phyloP scores from a whole-genome alignment of 35 echinoderm and acorn worm genomes.

The Lytechinus variegatus region DNA sequence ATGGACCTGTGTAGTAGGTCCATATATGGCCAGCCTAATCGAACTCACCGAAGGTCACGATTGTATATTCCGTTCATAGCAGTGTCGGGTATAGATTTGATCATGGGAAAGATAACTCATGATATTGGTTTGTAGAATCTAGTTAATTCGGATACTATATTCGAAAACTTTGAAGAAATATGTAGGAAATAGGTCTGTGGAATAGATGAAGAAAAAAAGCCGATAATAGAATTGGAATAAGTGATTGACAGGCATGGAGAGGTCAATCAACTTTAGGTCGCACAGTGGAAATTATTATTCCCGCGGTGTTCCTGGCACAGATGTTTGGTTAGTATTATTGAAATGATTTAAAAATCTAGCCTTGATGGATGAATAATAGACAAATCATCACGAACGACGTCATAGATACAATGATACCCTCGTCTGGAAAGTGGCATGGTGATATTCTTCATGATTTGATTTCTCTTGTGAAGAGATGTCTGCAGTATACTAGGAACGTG shows the following conservation, averaged over 20 bases:
- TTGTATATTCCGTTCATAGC: too few relatives aligned
- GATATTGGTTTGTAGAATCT: too few relatives aligned
- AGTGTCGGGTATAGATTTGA: too few relatives aligned
- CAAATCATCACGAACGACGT: neutral
- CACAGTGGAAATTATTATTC: neutral
- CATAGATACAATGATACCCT: neutral
- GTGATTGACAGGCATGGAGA: neutral
- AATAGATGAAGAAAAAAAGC: neutral
- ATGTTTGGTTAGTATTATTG: neutral
- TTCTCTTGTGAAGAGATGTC: too few relatives aligned
- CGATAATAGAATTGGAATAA: neutral
- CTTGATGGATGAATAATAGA: neutral
- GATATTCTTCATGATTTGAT: neutral
- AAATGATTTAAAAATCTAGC: neutral
- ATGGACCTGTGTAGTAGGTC: too few relatives aligned
- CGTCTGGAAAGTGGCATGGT: neutral
- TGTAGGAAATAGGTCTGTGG: too few relatives aligned
- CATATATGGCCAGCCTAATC: too few relatives aligned
- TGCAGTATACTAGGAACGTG: too few relatives aligned
- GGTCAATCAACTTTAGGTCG: conserved; percentile 15
- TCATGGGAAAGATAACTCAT: too few relatives aligned
- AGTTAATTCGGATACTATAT: too few relatives aligned
- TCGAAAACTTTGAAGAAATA: too few relatives aligned
- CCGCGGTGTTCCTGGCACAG: neutral
- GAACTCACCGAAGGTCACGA: too few relatives aligned